Evolutionary conservation across 2,888 invertebrate genomes (phyloP), one percentile per base, ranked within the genome.

Genomic region (Hybos culiciformis): DNA sequence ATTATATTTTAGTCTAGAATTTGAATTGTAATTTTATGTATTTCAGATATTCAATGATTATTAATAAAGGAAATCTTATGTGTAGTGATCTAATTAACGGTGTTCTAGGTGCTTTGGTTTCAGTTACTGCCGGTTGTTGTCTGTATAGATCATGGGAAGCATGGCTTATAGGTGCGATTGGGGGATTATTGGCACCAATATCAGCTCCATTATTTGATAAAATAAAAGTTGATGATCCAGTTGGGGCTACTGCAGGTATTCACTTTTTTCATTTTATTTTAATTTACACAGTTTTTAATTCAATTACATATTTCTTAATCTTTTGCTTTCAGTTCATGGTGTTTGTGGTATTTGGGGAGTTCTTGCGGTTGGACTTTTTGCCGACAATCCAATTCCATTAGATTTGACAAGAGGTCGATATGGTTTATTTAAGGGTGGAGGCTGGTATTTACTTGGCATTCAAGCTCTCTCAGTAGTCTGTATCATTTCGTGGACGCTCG

Each of bases 301-400:
- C n/a, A n/a, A n/a, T n/a, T n/a, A n/a, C n/a, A n/a, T n/a, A n/a
- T n/a, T n/a, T n/a, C n/a, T n/a, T n/a, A n/a, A n/a, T n/a, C n/a
- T n/a, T n/a, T n/a, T n/a, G n/a, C n/a, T n/a, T n/a, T n/a, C 91
- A 0, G 91, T 91, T 2, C 91, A 92, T 57, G 91, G 90, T 51
- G 71, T 77, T n/a, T 74, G 77, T 41, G 81, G 81, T 0, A 70
- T 81, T 42, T 81, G 81, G 81, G 81, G 92, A 8, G 79, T 90
- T 17, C 46, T 90, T 14, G 85, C 90, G 0, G 87, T 92, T 2
- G 92, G 93, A 0, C 68, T 93, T 0, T 92, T 93, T 58, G 90
- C 90, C 9, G 82, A 87, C 44, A 77, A 86, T 60, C 91, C 92
- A 0, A 67, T 75, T 43, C 84, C 91, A 0, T 70, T 91, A 60